These are phyloP conservation scores for Ephestia elutella DNA, from an alignment of 1,140 invertebrate genomes.

Conservation along the genomic window DNA sequence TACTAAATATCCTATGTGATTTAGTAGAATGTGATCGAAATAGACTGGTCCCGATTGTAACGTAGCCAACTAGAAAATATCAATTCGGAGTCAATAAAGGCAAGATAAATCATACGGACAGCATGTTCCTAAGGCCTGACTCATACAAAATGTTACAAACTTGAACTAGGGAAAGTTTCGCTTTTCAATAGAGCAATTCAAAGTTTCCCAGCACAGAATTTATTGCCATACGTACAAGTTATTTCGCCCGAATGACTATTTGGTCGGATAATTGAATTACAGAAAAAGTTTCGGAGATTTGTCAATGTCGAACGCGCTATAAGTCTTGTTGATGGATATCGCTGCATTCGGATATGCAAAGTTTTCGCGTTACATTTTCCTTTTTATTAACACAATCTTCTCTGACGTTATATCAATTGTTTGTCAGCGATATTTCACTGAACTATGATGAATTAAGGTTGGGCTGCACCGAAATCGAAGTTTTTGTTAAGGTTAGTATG, in stretches of 20 bases:
- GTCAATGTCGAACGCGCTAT: constrained; percentile 3
- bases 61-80: neutral
- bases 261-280: constrained; percentile 8
- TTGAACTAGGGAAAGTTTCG: neutral
- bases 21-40: neutral
- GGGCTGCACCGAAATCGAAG: no score
- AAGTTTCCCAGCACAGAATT: constrained; percentile 6
- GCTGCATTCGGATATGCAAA: neutral
- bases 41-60: neutral
- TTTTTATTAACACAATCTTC: neutral
- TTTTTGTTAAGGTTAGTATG: no score
- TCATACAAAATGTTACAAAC: neutral
- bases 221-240: constrained; percentile 6
- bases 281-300: constrained; percentile 5
- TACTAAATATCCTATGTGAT: neutral
- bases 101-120: constrained; percentile 1
- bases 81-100: neutral
- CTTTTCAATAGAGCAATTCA: constrained; percentile 10
- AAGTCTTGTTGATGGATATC: neutral
- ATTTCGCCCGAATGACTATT: constrained; percentile 4
- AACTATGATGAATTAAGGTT: no score
- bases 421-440: neutral
- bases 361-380: neutral
- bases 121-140: neutral
- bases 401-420: neutral